A percentile compares a stretch with the other conserved stretches of the same genome.
Conservation (phyloP, 2,113 vertebrate genomes). For the Ursus arctos region DNA sequence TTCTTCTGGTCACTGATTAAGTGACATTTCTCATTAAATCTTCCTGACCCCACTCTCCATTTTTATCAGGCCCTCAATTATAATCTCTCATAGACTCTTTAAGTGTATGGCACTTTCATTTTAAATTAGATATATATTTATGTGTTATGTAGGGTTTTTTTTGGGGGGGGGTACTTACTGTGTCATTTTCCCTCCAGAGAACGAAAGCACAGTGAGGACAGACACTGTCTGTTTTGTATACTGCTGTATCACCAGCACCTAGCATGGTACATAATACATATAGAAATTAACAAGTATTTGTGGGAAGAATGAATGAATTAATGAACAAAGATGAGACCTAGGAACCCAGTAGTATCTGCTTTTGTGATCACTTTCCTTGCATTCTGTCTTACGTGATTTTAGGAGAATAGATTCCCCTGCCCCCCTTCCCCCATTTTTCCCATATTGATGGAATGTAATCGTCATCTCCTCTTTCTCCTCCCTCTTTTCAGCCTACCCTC, state of each 20-base stretch:
- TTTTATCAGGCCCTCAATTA: neutral
- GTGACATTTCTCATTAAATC: neutral
- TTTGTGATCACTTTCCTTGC: neutral
- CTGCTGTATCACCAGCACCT: too few species aligned
- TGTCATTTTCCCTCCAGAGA: neutral
- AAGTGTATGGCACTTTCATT: neutral
- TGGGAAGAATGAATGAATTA: neutral
- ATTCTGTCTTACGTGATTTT: neutral
- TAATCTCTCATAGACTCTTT: neutral
- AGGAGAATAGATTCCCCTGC: neutral
- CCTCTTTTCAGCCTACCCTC: neutral
- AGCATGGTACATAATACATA: neutral
- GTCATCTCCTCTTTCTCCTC: neutral
- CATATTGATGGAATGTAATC: neutral
- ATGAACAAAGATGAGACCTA: neutral
- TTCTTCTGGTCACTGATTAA: slow-evolving; percentile 25
- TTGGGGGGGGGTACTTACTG: too few species aligned
- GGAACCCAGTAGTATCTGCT: neutral
- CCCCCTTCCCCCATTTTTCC: neutral
- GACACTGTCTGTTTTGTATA: neutral
- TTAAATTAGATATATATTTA: neutral
- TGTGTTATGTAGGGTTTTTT: neutral
- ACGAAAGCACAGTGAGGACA: neutral
- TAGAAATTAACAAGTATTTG: neutral
- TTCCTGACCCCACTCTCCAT: neutral